phyloP scores from a whole-genome alignment of 2,113 vertebrate species.

The Dromiciops gliroides region DNA sequence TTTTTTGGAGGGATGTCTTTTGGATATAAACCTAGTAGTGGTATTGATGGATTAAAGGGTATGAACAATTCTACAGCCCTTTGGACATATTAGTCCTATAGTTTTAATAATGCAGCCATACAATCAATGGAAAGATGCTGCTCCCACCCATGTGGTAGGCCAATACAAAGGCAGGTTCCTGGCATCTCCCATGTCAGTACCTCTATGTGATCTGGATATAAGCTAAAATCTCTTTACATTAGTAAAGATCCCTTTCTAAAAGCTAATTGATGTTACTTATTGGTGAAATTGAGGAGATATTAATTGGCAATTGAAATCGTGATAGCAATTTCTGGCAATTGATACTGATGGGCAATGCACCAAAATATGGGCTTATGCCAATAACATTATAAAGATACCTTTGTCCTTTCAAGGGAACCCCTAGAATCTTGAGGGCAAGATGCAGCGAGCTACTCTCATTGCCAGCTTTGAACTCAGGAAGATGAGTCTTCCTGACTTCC shows the following conservation, averaged over 20 bases:
- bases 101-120: background rate
- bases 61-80: too few relatives aligned
- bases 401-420: background rate
- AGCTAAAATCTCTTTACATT: background rate
- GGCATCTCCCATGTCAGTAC: background rate
- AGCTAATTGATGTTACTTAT: background rate
- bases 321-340: background rate
- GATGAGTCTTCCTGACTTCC: background rate
- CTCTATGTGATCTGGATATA: background rate
- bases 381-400: background rate
- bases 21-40: too few relatives aligned
- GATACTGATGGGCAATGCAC: background rate
- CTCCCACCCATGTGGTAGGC: background rate
- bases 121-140: background rate
- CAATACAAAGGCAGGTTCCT: background rate
- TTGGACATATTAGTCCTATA: too few relatives aligned
- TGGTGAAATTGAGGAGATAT: background rate
- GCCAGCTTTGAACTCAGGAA: background rate
- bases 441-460: background rate
- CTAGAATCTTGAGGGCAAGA: background rate
- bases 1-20: too few relatives aligned
- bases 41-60: too few relatives aligned
- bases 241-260: background rate
- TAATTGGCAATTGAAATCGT: background rate
- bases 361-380: background rate